Evolutionary conservation across 2,888 invertebrate species (phyloP).

Genomic region (Caenorhabditis drosophilae): DNA sequence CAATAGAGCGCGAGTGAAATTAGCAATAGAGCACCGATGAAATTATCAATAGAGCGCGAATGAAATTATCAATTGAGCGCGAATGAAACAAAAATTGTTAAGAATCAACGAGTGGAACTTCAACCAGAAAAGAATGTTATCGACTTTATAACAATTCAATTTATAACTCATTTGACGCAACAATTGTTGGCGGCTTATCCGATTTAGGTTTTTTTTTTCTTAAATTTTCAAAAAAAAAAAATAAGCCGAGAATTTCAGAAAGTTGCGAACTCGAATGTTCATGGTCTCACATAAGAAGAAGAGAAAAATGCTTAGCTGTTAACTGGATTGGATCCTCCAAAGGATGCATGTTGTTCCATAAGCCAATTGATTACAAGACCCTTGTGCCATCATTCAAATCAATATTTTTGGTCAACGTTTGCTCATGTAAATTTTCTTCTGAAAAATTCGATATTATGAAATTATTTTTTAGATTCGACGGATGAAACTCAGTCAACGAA

Average conservation of each 20-base stretch:
- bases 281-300: constrained; percentile 30
- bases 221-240: no score
- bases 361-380: constrained; percentile 20
- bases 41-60: no score
- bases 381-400: constrained; percentile 19
- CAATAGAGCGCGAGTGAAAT: no score
- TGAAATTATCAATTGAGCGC: no score
- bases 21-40: no score
- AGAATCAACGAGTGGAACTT: constrained; percentile 13
- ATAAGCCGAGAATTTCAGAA: constrained; percentile 19
- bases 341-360: constrained; percentile 37
- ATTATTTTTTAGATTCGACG: not conserved
- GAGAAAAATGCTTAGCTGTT: constrained; percentile 27
- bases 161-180: constrained; percentile 35
- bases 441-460: no score
- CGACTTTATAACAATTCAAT: constrained; percentile 33
- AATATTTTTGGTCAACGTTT: constrained; percentile 24
- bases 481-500: not conserved
- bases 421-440: constrained; percentile 14
- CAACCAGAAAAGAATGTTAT: constrained; percentile 36
- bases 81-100: no score
- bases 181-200: constrained; percentile 25
- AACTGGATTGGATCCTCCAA: constrained; percentile 25
- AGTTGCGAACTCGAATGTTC: constrained; percentile 34
- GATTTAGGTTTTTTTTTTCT: no score